Evolutionary conservation across 1,140 invertebrate species (phyloP), one percentile per base, ranked within the genome.

Genomic region (Bombus superbus): DNA sequence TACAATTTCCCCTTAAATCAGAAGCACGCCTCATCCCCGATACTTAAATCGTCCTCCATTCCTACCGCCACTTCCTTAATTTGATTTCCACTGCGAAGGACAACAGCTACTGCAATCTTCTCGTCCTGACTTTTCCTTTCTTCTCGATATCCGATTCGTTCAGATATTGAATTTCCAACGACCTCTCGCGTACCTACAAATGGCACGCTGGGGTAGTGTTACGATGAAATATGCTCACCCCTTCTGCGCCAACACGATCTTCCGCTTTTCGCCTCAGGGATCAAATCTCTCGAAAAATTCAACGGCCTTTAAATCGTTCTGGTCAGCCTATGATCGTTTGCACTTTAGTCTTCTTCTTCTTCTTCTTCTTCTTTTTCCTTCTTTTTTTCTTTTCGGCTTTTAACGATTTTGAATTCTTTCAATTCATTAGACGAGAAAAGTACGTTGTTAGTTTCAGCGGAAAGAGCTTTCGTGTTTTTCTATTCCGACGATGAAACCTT

Each of bases 151-250:
- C 77, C 38, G 77, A 85, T 73, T 86, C 81, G 84, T 62, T 83
- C 71, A 78, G 42, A 90, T 90, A 91, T 91, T 91, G 88, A 91
- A 91, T 89, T 85, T 74, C 40, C 84, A 89, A 85, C 88, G 81
- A 79, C 85, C 78, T 86, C 76, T 69, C 75, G 81, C 64, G 83
- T 81, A 87, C 84, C 87, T 89, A 83, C 71, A 88, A 92, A 94
- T 86, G 88, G 89, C 81, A 92, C 93, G 89, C 93, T 90, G 68
- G 93, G 92, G 93, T 92, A 84, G 88, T 78, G 89, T 94, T 91
- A 92, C 83, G 83, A 91, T 93, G 90, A 94, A 94, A 94, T 94
- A 94, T 72, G 74, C 66, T 77, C 81, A 86, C 71, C 77, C 66
- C 38, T 90, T 90, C 88, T 68, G 71, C 25, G 57, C 47, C 47